Conservation (phyloP, 2,113 vertebrate species). For the Polypterus senegalus region DNA sequence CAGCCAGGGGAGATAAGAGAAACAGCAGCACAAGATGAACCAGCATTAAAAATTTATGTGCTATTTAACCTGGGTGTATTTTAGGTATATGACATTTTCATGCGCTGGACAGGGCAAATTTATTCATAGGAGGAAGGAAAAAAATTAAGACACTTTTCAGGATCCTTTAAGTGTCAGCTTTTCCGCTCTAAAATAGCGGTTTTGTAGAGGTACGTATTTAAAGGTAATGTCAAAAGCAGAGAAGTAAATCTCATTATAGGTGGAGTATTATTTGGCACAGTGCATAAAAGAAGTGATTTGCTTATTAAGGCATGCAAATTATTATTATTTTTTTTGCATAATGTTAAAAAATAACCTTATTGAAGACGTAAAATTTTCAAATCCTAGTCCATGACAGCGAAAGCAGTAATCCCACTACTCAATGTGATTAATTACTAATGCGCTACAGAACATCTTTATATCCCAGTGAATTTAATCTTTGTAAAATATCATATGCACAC, state of each 20-base stretch:
- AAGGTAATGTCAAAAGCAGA: slow-evolving; percentile 13
- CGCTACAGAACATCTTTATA: slow-evolving; percentile 32
- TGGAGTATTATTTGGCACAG: slow-evolving; percentile 26
- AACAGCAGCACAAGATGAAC: slow-evolving; percentile 69
- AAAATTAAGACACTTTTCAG: slow-evolving; percentile 28
- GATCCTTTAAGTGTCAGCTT: slow-evolving; percentile 35
- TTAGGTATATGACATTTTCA: slow-evolving; percentile 77
- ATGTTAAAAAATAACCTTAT: slow-evolving; percentile 1
- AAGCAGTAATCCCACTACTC: slow-evolving; percentile 33
- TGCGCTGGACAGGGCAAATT: slow-evolving; percentile 67
- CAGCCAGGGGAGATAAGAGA: slow-evolving; percentile 71
- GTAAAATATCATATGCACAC: slow-evolving; percentile 31
- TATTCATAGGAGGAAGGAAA: slow-evolving; percentile 54
- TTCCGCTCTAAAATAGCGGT: slow-evolving; percentile 13
- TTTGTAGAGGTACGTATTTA: slow-evolving; percentile 22
- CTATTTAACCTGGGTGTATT: slow-evolving; percentile 76
- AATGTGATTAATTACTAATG: slow-evolving; percentile 39
- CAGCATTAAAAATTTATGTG: slow-evolving; percentile 73
- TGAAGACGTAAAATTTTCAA: slow-evolving; percentile 5
- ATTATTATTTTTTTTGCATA: background rate
- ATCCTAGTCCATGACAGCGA: slow-evolving; percentile 21
- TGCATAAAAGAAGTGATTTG: slow-evolving; percentile 27
- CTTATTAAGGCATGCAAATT: slow-evolving; percentile 24
- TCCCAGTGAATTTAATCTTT: slow-evolving; percentile 34
- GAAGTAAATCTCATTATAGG: slow-evolving; percentile 25